phyloP scores from a whole-genome alignment of 2,113 vertebrate genomes.

The Pseudonaja textilis region DNA sequence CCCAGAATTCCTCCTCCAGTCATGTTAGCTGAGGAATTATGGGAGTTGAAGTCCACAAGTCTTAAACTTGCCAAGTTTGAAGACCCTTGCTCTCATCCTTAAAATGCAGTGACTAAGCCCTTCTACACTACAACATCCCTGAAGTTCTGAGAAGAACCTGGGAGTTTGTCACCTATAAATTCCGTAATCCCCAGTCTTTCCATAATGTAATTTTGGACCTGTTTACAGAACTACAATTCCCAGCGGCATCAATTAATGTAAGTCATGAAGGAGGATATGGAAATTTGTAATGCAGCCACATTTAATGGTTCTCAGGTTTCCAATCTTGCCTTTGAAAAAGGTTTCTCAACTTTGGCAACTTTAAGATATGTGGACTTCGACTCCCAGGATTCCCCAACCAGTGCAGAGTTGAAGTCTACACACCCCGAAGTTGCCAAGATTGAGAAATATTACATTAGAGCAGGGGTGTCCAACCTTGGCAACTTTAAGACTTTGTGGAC shows the following conservation, averaged over 20 bases:
- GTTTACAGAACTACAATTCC: not conserved
- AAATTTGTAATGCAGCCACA: not conserved
- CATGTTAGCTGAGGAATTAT: too few relatives aligned
- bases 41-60: too few relatives aligned
- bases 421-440: not conserved
- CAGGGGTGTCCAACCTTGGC: too few relatives aligned
- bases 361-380: not conserved
- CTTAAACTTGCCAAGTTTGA: too few relatives aligned
- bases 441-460: not conserved
- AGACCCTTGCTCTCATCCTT: not conserved
- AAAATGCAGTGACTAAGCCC: not conserved
- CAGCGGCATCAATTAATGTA: not conserved
- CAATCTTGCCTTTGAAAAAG: not conserved
- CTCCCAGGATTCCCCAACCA: not conserved
- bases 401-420: not conserved
- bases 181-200: not conserved
- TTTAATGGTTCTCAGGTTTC: not conserved
- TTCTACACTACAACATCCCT: not conserved
- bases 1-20: too few relatives aligned
- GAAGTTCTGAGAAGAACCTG: not conserved
- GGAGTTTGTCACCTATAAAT: not conserved
- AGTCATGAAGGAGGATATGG: not conserved
- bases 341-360: not conserved
- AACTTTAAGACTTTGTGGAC: too few relatives aligned
- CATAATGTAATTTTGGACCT: not conserved